Conservation (phyloP, 2,113 vertebrate species). For the Pachycephala philippinensis region DNA sequence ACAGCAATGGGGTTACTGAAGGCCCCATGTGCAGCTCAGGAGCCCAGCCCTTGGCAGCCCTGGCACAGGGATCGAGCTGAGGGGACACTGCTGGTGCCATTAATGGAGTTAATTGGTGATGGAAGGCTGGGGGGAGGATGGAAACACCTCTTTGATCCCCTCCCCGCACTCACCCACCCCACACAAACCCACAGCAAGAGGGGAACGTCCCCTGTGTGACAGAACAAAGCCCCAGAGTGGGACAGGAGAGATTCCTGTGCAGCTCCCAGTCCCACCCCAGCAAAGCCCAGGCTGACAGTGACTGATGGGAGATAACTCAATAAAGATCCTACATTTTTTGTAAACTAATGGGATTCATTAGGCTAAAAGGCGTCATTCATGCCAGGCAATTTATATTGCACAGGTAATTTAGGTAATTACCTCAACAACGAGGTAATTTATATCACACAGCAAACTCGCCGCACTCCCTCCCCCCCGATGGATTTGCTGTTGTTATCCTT, state of each 20-base stretch:
- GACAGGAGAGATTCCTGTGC: accelerated
- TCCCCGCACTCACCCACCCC: accelerated
- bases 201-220: accelerated
- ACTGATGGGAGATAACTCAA: neutral
- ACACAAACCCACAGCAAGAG: neutral
- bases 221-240: accelerated
- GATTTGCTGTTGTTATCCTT: neutral
- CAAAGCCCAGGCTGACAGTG: accelerated
- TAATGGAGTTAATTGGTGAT: neutral
- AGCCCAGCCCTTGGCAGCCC: neutral
- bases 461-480: neutral
- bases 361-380: neutral
- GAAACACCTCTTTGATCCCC: accelerated
- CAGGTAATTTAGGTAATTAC: conserved; percentile 32
- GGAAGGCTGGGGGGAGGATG: too few species aligned
- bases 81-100: neutral
- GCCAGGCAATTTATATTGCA: neutral
- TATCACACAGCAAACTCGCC: neutral
- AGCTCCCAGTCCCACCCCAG: neutral
- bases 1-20: accelerated
- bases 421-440: neutral
- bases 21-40: accelerated
- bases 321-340: neutral
- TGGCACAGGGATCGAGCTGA: neutral
- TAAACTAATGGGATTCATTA: neutral